phyloP scores from a whole-genome alignment of 2,888 invertebrate species.

The Drosophila mettleri region DNA sequence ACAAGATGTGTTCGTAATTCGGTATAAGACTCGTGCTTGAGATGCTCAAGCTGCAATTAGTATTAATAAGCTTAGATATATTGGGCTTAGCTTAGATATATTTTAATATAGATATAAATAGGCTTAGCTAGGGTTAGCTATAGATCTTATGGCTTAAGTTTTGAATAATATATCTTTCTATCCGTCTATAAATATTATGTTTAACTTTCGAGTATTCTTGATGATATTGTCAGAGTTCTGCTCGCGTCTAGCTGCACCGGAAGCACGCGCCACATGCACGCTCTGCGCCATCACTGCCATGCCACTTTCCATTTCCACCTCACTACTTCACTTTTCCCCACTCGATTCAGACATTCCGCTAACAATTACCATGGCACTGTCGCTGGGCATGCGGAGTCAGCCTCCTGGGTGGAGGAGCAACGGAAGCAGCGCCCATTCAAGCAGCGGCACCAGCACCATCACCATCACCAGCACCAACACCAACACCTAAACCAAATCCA shows the following conservation, averaged over 20 bases:
- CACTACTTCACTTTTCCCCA: constrained; percentile 18
- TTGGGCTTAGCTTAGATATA: neutral
- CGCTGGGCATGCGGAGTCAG: neutral
- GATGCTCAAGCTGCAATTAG: neutral
- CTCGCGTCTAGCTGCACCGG: neutral
- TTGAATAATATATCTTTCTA: neutral
- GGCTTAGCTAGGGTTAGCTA: neutral
- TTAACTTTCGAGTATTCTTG: too few relatives aligned
- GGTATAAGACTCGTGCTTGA: neutral
- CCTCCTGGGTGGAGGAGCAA: constrained; percentile 33
- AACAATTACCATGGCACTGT: neutral
- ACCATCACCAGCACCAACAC: neutral
- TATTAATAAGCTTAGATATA: neutral
- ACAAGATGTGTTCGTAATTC: neutral
- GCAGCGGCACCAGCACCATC: neutral
- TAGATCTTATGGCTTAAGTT: too few relatives aligned
- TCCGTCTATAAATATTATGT: neutral
- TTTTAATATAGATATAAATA: neutral
- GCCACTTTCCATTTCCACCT: constrained; percentile 4
- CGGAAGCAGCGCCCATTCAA: constrained; percentile 10
- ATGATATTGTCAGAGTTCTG: too few relatives aligned
- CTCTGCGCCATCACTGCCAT: constrained; percentile 6
- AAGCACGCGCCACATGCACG: constrained; percentile 7
- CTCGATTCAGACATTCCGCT: constrained; percentile 12
- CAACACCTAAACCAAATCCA: constrained; percentile 1